Percentiles rank a stretch among this genome's conserved stretches.
Conservation (phyloP, 2,888 invertebrate species). For the Clitarchus hookeri region DNA sequence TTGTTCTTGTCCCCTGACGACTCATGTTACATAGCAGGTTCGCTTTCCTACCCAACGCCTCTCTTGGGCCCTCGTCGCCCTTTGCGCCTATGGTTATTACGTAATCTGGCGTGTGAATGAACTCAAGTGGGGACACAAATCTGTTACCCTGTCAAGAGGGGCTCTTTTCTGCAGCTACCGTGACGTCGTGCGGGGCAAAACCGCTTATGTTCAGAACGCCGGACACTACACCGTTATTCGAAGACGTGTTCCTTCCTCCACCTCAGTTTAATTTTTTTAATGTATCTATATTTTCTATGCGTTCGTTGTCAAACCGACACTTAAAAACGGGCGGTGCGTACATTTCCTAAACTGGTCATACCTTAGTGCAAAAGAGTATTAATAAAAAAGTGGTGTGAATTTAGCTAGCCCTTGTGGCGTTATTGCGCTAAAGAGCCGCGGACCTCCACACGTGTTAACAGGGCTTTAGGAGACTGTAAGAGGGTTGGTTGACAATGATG, state of each 20-base stretch:
- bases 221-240: neutral
- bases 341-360: too few species aligned
- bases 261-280: too few species aligned
- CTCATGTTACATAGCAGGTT: too few species aligned
- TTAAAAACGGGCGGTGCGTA: too few species aligned
- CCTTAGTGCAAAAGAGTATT: too few species aligned
- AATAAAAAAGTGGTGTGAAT: too few species aligned
- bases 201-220: neutral
- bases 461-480: neutral
- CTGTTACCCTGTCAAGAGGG: neutral
- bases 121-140: constrained; percentile 11
- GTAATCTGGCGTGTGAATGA: neutral
- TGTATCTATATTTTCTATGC: too few species aligned
- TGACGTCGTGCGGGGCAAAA: neutral
- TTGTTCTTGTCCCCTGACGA: too few species aligned
- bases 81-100: neutral
- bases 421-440: neutral
- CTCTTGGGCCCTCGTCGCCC: neutral
- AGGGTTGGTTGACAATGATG: neutral
- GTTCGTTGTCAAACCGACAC: too few species aligned
- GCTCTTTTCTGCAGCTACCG: neutral
- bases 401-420: neutral
- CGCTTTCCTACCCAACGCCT: too few species aligned
- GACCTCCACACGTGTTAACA: neutral
- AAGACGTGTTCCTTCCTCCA: too few species aligned